Conservation (phyloP, 2,797 vertebrate species). For the Arctocebus calabarensis region DNA sequence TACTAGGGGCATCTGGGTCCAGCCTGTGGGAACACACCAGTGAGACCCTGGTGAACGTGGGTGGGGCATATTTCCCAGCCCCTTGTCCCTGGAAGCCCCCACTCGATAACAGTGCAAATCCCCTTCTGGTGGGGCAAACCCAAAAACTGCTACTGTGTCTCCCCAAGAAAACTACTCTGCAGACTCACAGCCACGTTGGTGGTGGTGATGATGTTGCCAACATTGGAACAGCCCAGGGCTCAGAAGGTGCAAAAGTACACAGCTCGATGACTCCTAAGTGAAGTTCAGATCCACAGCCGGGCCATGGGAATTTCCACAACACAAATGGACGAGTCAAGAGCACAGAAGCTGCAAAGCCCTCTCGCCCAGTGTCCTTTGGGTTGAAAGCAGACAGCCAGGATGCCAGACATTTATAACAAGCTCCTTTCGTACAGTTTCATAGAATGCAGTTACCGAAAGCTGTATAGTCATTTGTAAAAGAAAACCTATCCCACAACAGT, state of each 20-base stretch:
- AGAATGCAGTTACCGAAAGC: background rate
- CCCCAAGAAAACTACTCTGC: background rate
- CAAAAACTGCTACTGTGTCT: background rate
- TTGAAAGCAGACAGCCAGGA: background rate
- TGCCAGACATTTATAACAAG: no score
- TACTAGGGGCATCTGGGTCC: background rate
- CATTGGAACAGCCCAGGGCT: background rate
- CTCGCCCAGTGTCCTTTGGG: background rate
- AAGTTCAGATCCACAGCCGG: background rate
- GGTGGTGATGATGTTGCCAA: background rate
- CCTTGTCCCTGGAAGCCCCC: background rate
- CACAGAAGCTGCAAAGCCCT: background rate
- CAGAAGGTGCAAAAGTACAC: background rate
- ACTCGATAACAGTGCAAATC: background rate
- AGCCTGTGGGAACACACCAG: background rate
- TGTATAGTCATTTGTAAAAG: background rate
- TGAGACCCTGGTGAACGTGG: background rate
- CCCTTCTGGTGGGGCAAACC: background rate
- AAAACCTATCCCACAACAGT: background rate
- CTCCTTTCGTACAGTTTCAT: background rate
- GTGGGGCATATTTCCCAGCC: no score
- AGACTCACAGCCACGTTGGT: background rate
- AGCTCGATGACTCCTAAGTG: background rate
- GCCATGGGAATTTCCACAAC: background rate
- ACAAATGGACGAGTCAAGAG: background rate